Percentiles rank a stretch among this genome's conserved stretches.
These are phyloP conservation scores for Diachasmimorpha longicaudata DNA, from an alignment of 1,140 invertebrate species.

Conservation along the genomic window DNA sequence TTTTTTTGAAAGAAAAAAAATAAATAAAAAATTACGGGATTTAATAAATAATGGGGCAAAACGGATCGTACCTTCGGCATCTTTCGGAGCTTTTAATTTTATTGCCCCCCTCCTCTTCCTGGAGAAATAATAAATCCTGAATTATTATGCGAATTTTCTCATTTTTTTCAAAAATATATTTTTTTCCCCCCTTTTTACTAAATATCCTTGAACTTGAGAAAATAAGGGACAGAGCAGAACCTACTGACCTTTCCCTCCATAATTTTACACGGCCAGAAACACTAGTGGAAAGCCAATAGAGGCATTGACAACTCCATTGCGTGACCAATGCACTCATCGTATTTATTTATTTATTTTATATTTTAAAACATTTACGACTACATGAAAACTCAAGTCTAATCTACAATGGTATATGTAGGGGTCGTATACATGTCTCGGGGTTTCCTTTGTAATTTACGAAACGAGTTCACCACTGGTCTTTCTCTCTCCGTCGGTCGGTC, in stretches of 20 bases:
- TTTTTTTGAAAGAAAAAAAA: too few relatives aligned
- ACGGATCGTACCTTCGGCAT: too few relatives aligned
- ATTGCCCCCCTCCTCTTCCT: too few relatives aligned
- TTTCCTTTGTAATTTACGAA: background rate
- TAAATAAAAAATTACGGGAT: too few relatives aligned
- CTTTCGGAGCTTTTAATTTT: too few relatives aligned
- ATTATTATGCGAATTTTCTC: too few relatives aligned
- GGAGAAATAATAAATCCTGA: too few relatives aligned
- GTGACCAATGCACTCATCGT: background rate
- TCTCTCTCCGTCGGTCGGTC: background rate
- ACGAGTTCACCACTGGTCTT: background rate
- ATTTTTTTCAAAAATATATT: background rate
- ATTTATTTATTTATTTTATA: background rate
- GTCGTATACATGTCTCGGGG: background rate
- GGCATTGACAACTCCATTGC: background rate
- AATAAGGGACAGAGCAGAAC: background rate
- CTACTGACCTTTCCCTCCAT: background rate
- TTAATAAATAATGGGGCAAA: too few relatives aligned
- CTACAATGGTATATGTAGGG: background rate
- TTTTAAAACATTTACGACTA: background rate
- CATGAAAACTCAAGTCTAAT: background rate
- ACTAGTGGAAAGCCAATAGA: background rate
- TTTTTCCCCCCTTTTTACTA: background rate
- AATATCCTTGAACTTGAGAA: conserved; percentile 5
- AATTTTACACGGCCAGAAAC: background rate